Conservation (phyloP, 2,113 vertebrate genomes). For the Erpornis zantholeuca region DNA sequence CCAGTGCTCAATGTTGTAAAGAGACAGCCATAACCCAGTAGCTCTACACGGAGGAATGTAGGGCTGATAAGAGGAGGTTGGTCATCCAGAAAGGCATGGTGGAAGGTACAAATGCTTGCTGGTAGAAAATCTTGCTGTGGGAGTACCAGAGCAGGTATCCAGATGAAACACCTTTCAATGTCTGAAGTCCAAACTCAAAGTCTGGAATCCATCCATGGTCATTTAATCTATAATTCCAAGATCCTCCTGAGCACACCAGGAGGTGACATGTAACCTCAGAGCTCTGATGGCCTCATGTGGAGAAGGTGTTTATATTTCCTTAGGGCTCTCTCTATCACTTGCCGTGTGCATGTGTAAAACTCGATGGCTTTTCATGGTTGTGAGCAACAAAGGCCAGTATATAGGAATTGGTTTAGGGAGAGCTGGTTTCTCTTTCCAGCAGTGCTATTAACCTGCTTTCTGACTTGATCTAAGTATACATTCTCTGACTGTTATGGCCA, state of each 20-base stretch:
- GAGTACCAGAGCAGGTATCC: background rate
- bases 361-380: conserved; percentile 17
- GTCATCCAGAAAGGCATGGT: background rate
- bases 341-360: conserved; percentile 23
- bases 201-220: background rate
- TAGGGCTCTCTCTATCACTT: background rate
- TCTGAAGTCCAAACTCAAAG: background rate
- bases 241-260: background rate
- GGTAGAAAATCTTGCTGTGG: background rate
- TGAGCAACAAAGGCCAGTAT: background rate
- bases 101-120: background rate
- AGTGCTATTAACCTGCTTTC: conserved; percentile 44
- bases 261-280: conserved; percentile 17
- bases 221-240: background rate
- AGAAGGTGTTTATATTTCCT: conserved; percentile 54
- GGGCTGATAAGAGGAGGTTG: background rate
- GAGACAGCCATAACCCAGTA: background rate
- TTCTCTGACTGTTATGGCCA: background rate
- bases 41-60: background rate
- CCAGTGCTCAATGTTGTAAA: background rate
- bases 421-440: background rate
- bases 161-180: background rate
- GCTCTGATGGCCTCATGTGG: background rate
- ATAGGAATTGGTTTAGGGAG: background rate
- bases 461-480: background rate